A percentile compares a stretch with the other conserved stretches of the same genome.
phyloP scores from a whole-genome alignment of 2,113 vertebrate species.

The Cricetomys ansorgei region DNA sequence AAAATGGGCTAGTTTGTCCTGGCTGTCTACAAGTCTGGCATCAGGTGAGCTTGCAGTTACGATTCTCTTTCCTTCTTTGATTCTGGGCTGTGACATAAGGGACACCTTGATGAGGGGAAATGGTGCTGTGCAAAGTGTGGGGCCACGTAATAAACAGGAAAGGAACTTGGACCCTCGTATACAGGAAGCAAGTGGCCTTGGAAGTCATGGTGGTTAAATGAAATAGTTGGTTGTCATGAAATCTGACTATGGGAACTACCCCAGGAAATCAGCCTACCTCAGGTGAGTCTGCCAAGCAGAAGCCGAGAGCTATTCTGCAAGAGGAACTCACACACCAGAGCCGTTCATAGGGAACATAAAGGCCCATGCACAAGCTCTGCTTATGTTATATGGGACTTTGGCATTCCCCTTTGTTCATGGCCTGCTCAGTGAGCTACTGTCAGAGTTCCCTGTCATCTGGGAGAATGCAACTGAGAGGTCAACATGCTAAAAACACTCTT shows the following conservation, averaged over 20 bases:
- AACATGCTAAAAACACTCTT: background rate
- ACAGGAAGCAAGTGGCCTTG: background rate
- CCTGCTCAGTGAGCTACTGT: background rate
- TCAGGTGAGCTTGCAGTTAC: background rate
- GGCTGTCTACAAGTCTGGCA: background rate
- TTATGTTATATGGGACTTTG: background rate
- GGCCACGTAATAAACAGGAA: background rate
- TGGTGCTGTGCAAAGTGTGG: background rate
- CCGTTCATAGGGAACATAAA: background rate
- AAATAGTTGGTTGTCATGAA: background rate
- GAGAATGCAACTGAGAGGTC: background rate
- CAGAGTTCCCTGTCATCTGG: background rate
- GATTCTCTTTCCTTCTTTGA: background rate
- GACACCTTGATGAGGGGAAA: background rate
- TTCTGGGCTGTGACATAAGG: background rate
- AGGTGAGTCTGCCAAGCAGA: background rate
- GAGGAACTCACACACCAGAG: background rate
- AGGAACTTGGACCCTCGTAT: background rate
- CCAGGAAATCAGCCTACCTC: background rate
- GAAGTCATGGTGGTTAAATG: background rate
- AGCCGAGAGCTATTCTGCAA: background rate
- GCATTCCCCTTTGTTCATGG: background rate
- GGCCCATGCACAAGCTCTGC: accelerated
- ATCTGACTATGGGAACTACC: background rate
- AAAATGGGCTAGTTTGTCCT: background rate